Evolutionary conservation across 2,888 invertebrate species (phyloP).

Genomic region (Tetropium fuscum): DNA sequence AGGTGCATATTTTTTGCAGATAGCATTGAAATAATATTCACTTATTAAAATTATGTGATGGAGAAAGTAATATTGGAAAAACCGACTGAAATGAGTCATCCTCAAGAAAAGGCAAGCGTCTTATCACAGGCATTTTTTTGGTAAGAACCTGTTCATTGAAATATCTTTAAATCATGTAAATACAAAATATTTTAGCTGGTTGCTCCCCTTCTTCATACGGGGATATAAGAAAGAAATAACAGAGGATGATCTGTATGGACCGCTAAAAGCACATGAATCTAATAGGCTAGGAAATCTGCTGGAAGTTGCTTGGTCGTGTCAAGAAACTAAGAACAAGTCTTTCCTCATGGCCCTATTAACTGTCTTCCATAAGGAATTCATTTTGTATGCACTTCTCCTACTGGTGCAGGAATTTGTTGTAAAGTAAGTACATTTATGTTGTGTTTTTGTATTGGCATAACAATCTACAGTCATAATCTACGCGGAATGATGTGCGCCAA

Average conservation of each 20-base stretch:
- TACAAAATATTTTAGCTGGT: constrained; percentile 63
- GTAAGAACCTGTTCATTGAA: constrained; percentile 30
- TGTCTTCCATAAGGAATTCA: constrained; percentile 48
- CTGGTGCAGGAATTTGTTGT: constrained; percentile 37
- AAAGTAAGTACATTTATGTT: constrained; percentile 38
- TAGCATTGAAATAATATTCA: no score
- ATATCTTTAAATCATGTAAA: not conserved
- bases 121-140: constrained; percentile 47
- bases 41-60: no score
- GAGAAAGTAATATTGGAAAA: no score
- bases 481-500: not conserved
- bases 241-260: constrained; percentile 66
- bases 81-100: constrained; percentile 41
- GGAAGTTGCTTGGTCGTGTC: constrained; percentile 56
- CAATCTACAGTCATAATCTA: not conserved
- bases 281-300: constrained; percentile 62
- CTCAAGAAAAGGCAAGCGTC: constrained; percentile 42
- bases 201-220: constrained; percentile 65
- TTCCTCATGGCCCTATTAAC: constrained; percentile 50
- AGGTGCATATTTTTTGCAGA: no score
- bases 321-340: constrained; percentile 47
- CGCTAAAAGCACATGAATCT: constrained; percentile 65
- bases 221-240: constrained; percentile 66
- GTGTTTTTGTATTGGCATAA: no score
- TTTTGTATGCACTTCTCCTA: constrained; percentile 37